Evolutionary conservation across 1,140 invertebrate species (phyloP).

Genomic region (Stegodyphus dumicola): DNA sequence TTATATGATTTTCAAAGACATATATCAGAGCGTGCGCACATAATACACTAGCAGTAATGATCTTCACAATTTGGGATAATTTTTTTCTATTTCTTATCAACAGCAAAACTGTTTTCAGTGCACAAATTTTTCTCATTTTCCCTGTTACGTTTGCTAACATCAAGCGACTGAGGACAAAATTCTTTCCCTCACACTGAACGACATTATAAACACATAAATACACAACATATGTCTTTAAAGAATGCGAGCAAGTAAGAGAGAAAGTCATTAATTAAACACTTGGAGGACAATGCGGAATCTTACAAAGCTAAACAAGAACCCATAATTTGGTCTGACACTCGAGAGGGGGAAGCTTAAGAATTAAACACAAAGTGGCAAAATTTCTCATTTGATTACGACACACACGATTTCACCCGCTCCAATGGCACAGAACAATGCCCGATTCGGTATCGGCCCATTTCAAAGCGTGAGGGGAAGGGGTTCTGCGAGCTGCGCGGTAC

Average conservation of each 20-base stretch:
- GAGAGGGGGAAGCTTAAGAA: background rate
- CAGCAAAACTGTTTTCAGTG: no score
- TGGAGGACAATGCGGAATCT: background rate
- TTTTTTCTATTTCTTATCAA: no score
- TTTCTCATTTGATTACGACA: background rate
- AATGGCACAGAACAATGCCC: background rate
- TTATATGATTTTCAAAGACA: no score
- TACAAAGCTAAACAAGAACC: background rate
- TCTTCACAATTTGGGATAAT: no score
- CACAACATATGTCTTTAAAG: background rate
- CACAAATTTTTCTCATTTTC: no score
- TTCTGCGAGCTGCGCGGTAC: background rate
- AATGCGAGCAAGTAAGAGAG: background rate
- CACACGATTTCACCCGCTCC: constrained; percentile 13
- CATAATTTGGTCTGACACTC: background rate
- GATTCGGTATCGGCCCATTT: constrained; percentile 28
- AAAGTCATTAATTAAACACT: background rate
- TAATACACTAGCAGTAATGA: no score
- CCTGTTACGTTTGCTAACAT: no score
- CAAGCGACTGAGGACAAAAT: no score
- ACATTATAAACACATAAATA: no score
- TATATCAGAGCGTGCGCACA: no score
- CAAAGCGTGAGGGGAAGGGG: background rate
- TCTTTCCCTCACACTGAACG: no score
- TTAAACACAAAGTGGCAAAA: background rate